Evolutionary conservation across 2,888 invertebrate species (phyloP).

Genomic region (Synergus gifuensis): DNA sequence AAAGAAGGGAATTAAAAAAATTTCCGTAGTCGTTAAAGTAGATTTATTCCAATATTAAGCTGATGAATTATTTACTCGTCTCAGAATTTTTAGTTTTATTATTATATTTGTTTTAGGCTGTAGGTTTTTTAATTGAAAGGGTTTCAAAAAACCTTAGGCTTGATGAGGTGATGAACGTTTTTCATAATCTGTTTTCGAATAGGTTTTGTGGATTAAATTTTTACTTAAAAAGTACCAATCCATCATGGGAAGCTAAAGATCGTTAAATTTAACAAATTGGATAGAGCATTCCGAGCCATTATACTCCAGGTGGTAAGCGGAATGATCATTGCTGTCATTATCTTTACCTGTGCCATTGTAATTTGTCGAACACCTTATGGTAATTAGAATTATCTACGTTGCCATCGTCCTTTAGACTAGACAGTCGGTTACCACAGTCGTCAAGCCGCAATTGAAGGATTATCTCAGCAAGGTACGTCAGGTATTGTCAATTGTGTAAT

Average conservation of each 20-base stretch:
- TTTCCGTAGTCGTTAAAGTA: slow-evolving; percentile 34
- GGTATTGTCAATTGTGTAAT: background rate
- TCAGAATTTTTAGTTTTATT: background rate
- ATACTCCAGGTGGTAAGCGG: background rate
- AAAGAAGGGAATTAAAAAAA: slow-evolving; percentile 29
- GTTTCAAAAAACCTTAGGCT: background rate
- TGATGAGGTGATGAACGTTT: background rate
- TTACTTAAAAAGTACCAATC: no score
- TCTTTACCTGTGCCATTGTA: slow-evolving; percentile 19
- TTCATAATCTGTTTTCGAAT: no score
- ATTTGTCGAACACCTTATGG: background rate
- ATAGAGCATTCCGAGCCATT: background rate
- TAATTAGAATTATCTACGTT: slow-evolving; percentile 31
- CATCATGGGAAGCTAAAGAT: slow-evolving; percentile 1
- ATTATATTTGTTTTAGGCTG: background rate
- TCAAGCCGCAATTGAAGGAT: slow-evolving; percentile 13
- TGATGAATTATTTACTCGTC: slow-evolving; percentile 39
- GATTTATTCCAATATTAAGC: slow-evolving; percentile 39
- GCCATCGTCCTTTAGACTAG: slow-evolving; percentile 25
- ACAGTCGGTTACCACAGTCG: slow-evolving; percentile 4
- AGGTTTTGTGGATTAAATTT: no score
- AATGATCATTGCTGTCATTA: slow-evolving; percentile 29
- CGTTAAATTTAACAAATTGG: slow-evolving; percentile 31
- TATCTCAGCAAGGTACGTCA: slow-evolving; percentile 5
- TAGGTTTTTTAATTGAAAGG: background rate